A percentile compares a stretch with the other conserved stretches of the same genome.
phyloP scores from a whole-genome alignment of 2,797 vertebrate species.

The Ataeniobius toweri region DNA sequence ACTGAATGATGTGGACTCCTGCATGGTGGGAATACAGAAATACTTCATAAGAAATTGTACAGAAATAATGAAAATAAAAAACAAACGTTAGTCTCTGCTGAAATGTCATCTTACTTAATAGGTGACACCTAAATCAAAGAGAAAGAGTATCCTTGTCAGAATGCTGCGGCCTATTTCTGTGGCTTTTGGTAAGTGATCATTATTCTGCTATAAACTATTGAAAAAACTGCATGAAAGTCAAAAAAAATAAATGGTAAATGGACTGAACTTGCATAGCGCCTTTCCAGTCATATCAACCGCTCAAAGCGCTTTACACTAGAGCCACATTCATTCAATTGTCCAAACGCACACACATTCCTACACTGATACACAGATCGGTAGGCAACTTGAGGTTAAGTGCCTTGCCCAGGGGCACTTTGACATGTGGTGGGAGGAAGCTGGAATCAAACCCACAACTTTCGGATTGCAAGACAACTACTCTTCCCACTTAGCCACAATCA shows the following conservation, averaged over 20 bases:
- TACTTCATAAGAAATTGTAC: background rate
- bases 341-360: too few relatives aligned
- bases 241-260: background rate
- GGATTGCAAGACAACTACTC: too few relatives aligned
- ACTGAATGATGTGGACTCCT: slow-evolving; percentile 85
- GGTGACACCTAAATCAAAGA: slow-evolving; percentile 94
- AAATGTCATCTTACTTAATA: slow-evolving; percentile 51
- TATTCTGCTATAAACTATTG: background rate
- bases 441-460: too few relatives aligned
- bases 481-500: too few relatives aligned
- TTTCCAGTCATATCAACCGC: too few relatives aligned
- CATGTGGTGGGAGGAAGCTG: too few relatives aligned
- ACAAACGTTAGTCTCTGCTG: background rate
- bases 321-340: too few relatives aligned
- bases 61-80: background rate
- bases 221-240: background rate
- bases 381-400: too few relatives aligned
- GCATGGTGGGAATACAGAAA: slow-evolving; percentile 78
- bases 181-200: slow-evolving; percentile 87
- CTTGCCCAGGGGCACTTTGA: too few relatives aligned
- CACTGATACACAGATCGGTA: too few relatives aligned
- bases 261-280: too few relatives aligned
- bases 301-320: too few relatives aligned
- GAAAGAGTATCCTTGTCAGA: slow-evolving; percentile 95
- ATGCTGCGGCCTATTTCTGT: slow-evolving; percentile 95